phyloP scores from a whole-genome alignment of 2,113 vertebrate genomes.

The Pongo pygmaeus region DNA sequence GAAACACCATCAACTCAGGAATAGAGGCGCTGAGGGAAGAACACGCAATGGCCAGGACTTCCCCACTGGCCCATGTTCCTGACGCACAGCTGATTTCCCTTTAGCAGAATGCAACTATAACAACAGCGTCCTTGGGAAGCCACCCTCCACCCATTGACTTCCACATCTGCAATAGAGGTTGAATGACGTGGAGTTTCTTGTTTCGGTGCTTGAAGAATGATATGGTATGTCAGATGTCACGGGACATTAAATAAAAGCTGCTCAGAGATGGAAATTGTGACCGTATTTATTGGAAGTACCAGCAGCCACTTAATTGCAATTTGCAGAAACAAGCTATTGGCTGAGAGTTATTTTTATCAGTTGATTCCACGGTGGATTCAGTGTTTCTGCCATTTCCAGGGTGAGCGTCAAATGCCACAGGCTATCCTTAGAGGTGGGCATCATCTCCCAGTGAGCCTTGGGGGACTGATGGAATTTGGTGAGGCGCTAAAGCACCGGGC shows the following conservation, averaged over 20 bases:
- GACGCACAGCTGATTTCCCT: neutral
- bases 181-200: neutral
- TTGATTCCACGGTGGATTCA: neutral
- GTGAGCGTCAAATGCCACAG: neutral
- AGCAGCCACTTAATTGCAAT: conserved; percentile 59
- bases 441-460: neutral
- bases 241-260: conserved; percentile 12
- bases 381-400: neutral
- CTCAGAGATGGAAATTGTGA: conserved; percentile 67
- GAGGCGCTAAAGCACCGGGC: neutral
- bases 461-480: neutral
- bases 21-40: neutral
- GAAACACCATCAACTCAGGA: neutral
- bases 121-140: neutral
- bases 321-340: neutral
- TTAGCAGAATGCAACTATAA: neutral
- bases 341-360: neutral
- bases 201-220: neutral
- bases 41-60: neutral
- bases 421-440: neutral
- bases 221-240: conserved; percentile 54
- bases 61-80: neutral
- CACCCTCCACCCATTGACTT: neutral
- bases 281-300: conserved; percentile 56
- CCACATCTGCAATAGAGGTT: neutral